Evolutionary conservation across 2,113 vertebrate genomes (phyloP).

Genomic region (Prunella fulvescens): DNA sequence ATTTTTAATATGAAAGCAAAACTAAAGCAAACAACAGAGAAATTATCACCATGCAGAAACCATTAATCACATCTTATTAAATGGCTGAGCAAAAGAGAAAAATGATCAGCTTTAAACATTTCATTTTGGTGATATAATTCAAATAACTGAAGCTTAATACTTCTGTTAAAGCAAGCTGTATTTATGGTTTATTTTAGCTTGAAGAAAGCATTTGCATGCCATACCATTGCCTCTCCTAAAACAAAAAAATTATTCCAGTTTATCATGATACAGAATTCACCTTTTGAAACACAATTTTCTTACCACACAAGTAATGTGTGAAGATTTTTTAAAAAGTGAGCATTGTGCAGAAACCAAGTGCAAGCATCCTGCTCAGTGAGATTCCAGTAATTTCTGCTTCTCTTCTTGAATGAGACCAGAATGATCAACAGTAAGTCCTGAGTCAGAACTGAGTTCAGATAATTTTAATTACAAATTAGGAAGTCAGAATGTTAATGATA

Average conservation of each 20-base stretch:
- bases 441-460: not conserved
- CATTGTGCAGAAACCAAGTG: not conserved
- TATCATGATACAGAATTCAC: not conserved
- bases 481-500: not conserved
- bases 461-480: not conserved
- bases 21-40: not conserved
- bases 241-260: not conserved
- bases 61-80: not conserved
- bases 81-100: not conserved
- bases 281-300: not conserved
- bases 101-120: not conserved
- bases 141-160: not conserved
- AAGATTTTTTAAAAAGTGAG: not conserved
- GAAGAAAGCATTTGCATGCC: not conserved
- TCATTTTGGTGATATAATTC: not conserved
- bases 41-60: not conserved
- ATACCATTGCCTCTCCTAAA: not conserved
- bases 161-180: not conserved
- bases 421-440: not conserved
- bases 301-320: not conserved
- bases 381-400: not conserved
- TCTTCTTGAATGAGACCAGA: not conserved
- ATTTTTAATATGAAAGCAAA: not conserved
- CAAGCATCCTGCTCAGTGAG: not conserved
- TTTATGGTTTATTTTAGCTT: not conserved